Conservation (phyloP, 1,140 invertebrate genomes). For the Pseudomyrmex sp. region DNA sequence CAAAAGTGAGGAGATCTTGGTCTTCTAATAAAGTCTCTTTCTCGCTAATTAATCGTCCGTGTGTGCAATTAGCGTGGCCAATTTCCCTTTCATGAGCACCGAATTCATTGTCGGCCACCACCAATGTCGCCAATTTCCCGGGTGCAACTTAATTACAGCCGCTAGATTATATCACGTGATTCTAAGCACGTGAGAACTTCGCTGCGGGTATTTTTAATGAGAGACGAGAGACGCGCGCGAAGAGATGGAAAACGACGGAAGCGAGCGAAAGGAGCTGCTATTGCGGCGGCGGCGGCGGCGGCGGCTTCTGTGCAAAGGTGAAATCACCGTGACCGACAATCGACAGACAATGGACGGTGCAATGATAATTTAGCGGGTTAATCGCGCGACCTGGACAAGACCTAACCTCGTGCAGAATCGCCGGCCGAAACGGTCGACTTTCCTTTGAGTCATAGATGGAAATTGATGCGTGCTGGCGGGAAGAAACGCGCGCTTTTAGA, state of each 20-base stretch:
- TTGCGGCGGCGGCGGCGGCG: too few relatives aligned
- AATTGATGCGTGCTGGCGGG: not conserved
- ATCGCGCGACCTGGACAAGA: conserved; percentile 26
- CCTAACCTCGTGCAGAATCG: conserved; percentile 35
- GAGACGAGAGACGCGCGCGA: conserved; percentile 27
- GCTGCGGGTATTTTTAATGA: conserved; percentile 49
- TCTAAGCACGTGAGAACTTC: conserved; percentile 36
- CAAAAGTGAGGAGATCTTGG: not conserved
- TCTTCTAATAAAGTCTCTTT: conserved; percentile 20
- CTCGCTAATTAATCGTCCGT: conserved; percentile 3
- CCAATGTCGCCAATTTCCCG: conserved; percentile 44
- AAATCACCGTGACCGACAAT: conserved; percentile 56
- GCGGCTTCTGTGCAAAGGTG: conserved; percentile 51
- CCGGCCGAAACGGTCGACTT: conserved; percentile 25
- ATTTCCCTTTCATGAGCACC: conserved; percentile 11
- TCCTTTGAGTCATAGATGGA: conserved; percentile 13
- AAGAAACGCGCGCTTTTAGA: not conserved
- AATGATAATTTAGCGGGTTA: conserved; percentile 58
- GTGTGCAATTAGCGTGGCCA: conserved; percentile 9
- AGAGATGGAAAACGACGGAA: conserved; percentile 55
- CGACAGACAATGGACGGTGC: conserved; percentile 51
- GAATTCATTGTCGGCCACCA: conserved; percentile 24
- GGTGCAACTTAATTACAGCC: conserved; percentile 24
- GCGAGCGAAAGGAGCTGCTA: conserved; percentile 54
- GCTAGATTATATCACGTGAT: conserved; percentile 50